Conservation (phyloP, 1,140 invertebrate species). For the Cheumatopsyche charites region DNA sequence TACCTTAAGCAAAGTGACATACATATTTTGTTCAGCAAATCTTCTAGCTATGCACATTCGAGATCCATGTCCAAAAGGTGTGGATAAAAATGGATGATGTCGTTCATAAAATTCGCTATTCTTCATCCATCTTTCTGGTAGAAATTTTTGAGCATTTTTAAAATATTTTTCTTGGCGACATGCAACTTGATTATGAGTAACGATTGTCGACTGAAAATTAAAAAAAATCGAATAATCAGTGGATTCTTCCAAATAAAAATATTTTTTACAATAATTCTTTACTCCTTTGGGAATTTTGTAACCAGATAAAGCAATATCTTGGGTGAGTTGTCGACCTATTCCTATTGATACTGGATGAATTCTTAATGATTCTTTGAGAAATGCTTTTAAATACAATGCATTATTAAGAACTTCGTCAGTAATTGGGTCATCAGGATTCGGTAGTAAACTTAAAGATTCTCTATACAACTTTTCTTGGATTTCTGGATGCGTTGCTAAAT, state of each 20-base stretch:
- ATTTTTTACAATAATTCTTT: conserved; percentile 51
- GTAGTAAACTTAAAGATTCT: conserved; percentile 68
- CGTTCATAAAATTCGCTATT: conserved; percentile 58
- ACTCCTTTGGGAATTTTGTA: conserved; percentile 87
- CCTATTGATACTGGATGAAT: conserved; percentile 84
- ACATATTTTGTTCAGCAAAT: conserved; percentile 88
- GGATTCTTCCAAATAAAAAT: too few species aligned
- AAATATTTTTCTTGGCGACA: conserved; percentile 76
- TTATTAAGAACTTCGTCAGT: conserved; percentile 66
- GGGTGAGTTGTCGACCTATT: conserved; percentile 76
- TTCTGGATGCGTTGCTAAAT: conserved; percentile 74
- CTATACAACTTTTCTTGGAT: conserved; percentile 74
- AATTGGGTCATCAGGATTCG: conserved; percentile 59
- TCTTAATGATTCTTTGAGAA: conserved; percentile 83
- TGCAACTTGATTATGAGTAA: conserved; percentile 86
- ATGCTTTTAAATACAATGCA: conserved; percentile 76
- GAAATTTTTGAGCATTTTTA: conserved; percentile 68
- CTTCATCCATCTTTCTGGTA: conserved; percentile 79
- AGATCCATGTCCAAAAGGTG: conserved; percentile 90
- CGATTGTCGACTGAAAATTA: conserved; percentile 76
- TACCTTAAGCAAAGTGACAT: conserved; percentile 78
- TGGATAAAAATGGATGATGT: conserved; percentile 75
- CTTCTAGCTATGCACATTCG: conserved; percentile 86
- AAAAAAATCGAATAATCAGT: too few species aligned
- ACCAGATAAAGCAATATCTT: conserved; percentile 78